Evolutionary conservation across 2,888 invertebrate genomes (phyloP).

Genomic region (Zhengitettix transpicula): DNA sequence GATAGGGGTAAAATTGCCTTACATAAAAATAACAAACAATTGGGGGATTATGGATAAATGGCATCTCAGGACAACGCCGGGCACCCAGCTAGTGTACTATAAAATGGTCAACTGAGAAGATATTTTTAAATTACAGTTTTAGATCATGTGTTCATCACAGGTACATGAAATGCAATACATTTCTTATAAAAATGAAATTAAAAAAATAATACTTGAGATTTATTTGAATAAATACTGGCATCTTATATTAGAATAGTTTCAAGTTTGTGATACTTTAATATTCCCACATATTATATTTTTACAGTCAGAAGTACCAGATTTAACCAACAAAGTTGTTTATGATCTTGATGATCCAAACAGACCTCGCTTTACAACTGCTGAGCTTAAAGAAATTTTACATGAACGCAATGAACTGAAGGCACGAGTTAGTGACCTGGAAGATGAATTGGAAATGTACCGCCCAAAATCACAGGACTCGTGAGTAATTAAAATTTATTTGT

Average conservation of each 20-base stretch:
- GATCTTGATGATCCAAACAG: slow-evolving; percentile 53
- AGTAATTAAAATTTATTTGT: slow-evolving; percentile 3
- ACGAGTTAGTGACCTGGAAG: slow-evolving; percentile 83
- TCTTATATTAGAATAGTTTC: no score
- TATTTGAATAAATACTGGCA: not conserved
- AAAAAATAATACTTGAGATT: not conserved
- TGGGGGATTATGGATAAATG: no score
- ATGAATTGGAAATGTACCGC: slow-evolving; percentile 65
- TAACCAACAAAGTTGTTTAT: slow-evolving; percentile 38
- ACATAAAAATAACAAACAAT: no score
- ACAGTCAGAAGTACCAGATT: slow-evolving; percentile 30
- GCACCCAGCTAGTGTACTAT: no score
- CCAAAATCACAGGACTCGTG: slow-evolving; percentile 27
- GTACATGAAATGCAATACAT: no score
- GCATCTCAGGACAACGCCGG: no score
- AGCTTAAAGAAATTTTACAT: slow-evolving; percentile 69
- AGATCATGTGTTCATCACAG: no score
- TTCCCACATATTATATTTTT: not conserved
- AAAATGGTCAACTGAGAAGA: no score
- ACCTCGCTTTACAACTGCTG: slow-evolving; percentile 68
- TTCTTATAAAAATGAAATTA: not conserved
- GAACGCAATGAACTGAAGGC: slow-evolving; percentile 89
- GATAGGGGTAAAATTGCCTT: no score
- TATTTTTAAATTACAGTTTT: no score
- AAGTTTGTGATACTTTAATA: no score